A percentile compares a stretch with the other conserved stretches of the same genome.
phyloP scores from a whole-genome alignment of 2,113 vertebrate genomes.

The Herpetotheres cachinnans region DNA sequence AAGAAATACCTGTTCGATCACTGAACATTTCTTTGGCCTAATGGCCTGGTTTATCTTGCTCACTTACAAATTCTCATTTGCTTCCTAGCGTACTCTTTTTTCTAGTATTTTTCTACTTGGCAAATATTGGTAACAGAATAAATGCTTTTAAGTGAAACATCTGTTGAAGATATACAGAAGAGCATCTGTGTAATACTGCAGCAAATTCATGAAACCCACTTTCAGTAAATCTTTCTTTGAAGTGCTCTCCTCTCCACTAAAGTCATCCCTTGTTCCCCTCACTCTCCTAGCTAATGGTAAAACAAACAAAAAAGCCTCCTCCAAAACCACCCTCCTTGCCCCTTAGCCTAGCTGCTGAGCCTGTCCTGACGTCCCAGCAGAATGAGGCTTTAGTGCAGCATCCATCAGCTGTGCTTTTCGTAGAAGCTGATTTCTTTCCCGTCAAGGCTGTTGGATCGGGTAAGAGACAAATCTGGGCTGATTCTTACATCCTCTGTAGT shows the following conservation, averaged over 20 bases:
- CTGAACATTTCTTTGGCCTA: not conserved
- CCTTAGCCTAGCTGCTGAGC: not conserved
- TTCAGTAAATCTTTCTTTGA: not conserved
- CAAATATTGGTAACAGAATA: not conserved
- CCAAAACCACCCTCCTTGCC: not conserved
- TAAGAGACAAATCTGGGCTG: not conserved
- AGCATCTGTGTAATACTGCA: not conserved
- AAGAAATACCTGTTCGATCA: not conserved
- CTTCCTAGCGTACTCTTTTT: not conserved
- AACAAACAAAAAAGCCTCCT: not conserved
- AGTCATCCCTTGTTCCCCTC: not conserved
- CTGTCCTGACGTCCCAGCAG: not conserved
- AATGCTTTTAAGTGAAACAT: not conserved
- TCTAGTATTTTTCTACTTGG: not conserved
- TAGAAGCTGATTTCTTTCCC: not conserved
- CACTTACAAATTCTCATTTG: not conserved
- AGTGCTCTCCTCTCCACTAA: not conserved
- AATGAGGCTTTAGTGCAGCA: not conserved
- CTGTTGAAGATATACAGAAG: not conserved
- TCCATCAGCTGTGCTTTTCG: not conserved
- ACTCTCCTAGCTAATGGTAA: not conserved
- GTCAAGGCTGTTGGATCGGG: accelerated
- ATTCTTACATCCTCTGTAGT: not conserved
- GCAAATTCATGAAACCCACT: not conserved
- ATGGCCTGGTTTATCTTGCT: not conserved